Conservation (phyloP, 2,797 vertebrate species). For the Catostomus latipinnis region DNA sequence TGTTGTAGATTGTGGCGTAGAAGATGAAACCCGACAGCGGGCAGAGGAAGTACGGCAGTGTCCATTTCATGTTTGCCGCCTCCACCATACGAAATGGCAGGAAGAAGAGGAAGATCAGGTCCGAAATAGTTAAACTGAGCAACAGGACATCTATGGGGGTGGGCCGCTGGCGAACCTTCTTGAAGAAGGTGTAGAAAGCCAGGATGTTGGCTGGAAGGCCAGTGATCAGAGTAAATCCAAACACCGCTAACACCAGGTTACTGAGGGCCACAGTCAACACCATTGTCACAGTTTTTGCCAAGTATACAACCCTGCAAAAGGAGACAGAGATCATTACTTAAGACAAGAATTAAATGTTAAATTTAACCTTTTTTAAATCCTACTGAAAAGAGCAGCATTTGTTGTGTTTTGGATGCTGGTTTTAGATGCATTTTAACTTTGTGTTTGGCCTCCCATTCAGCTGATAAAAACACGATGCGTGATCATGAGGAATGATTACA, state of each 20-base stretch:
- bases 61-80: conserved; percentile 57
- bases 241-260: conserved; percentile 52
- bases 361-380: too few relatives aligned
- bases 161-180: conserved; percentile 61
- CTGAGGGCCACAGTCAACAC: conserved; percentile 25
- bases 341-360: background rate
- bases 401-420: too few relatives aligned
- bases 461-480: too few relatives aligned
- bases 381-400: too few relatives aligned
- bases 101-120: conserved; percentile 64
- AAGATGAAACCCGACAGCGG: conserved; percentile 64
- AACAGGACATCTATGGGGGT: conserved; percentile 58
- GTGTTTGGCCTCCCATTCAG: too few relatives aligned
- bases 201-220: conserved; percentile 52
- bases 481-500: too few relatives aligned
- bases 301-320: background rate
- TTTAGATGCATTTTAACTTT: too few relatives aligned
- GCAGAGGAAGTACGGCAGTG: conserved; percentile 65
- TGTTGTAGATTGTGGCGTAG: conserved; percentile 71
- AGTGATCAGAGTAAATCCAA: conserved; percentile 59
- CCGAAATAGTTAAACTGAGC: conserved; percentile 61
- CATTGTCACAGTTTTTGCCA: background rate
- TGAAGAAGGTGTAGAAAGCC: conserved; percentile 52
- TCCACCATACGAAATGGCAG: conserved; percentile 70
- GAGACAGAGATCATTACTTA: background rate